Percentiles rank a stretch among this genome's conserved stretches.
These are phyloP conservation scores for Aleiodes sp. DNA, from an alignment of 1,140 invertebrate genomes.

Conservation along the genomic window DNA sequence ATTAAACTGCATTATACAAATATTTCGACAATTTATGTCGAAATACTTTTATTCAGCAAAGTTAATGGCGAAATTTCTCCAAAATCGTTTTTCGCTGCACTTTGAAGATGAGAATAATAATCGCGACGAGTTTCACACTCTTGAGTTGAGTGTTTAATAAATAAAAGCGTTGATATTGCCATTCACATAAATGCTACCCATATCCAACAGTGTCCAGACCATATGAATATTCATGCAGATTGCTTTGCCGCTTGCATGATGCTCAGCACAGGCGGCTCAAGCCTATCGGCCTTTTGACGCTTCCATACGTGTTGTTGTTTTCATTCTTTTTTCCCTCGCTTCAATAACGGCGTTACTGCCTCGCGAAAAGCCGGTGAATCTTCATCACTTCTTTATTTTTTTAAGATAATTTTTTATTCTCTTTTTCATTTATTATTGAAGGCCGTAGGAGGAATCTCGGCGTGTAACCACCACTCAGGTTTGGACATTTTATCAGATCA, in stretches of 20 bases:
- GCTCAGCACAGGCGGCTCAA: not conserved
- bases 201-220: not conserved
- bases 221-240: conserved; percentile 4
- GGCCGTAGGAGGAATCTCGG: not conserved
- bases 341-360: conserved; percentile 51
- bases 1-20: too few relatives aligned
- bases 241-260: not conserved
- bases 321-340: conserved; percentile 45
- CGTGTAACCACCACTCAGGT: conserved; percentile 11
- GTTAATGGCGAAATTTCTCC: not conserved
- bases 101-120: not conserved
- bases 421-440: not conserved
- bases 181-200: not conserved
- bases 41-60: too few relatives aligned
- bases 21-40: too few relatives aligned
- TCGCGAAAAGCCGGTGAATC: conserved; percentile 35
- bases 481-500: conserved; percentile 7
- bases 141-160: not conserved
- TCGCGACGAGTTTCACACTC: conserved; percentile 7
- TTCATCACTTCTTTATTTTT: not conserved
- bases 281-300: not conserved
- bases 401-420: not conserved
- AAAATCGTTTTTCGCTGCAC: not conserved
- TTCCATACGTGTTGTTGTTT: too few relatives aligned
- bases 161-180: not conserved